Conservation (phyloP, 2,113 vertebrate genomes). For the Excalfactoria chinensis region DNA sequence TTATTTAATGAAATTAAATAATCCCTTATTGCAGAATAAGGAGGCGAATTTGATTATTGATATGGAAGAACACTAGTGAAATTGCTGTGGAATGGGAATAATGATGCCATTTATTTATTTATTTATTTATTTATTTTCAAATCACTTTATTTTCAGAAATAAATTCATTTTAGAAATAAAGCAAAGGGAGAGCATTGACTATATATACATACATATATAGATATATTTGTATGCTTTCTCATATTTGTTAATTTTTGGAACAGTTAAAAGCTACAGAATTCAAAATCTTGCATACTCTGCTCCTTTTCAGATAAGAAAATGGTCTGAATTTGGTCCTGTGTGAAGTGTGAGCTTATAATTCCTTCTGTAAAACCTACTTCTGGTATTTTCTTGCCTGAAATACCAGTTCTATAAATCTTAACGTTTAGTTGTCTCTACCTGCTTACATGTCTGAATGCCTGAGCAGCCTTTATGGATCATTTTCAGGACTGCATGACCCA, state of each 20-base stretch:
- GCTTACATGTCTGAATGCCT: background rate
- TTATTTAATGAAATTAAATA: constrained; percentile 24
- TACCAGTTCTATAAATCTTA: background rate
- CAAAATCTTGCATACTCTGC: background rate
- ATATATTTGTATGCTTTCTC: background rate
- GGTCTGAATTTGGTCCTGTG: background rate
- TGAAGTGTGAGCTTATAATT: background rate
- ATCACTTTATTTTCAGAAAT: background rate
- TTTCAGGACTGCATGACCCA: background rate
- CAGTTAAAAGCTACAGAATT: background rate
- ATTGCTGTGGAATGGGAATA: background rate
- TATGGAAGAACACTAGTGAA: background rate
- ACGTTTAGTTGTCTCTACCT: background rate
- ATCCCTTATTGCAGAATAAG: background rate
- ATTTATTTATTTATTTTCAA: background rate
- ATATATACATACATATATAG: no score
- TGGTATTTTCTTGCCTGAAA: background rate
- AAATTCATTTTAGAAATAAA: background rate
- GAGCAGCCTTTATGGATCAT: background rate
- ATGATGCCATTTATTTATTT: background rate
- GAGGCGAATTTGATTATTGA: background rate
- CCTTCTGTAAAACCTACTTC: background rate
- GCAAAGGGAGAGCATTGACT: background rate
- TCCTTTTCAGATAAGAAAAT: background rate
- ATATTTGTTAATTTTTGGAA: background rate